phyloP scores from a whole-genome alignment of 2,113 vertebrate species.

The Strigops habroptila region DNA sequence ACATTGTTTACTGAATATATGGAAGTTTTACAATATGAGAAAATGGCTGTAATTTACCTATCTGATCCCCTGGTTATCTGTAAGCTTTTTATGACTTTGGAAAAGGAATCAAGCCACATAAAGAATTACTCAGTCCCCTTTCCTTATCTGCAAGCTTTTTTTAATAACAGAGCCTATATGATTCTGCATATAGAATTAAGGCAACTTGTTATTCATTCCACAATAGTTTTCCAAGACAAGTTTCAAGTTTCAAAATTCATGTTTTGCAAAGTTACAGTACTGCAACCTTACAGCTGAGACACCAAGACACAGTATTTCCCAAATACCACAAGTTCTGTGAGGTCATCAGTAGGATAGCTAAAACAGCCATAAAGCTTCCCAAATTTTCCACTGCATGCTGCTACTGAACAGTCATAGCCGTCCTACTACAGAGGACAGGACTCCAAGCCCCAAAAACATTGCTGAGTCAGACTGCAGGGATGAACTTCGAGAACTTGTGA shows the following conservation, averaged over 20 bases:
- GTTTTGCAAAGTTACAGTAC: neutral
- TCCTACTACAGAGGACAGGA: neutral
- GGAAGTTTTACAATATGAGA: neutral
- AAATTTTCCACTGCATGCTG: neutral
- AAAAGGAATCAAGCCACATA: neutral
- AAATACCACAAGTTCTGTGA: neutral
- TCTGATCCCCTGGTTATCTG: constrained; percentile 12
- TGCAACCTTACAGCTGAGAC: neutral
- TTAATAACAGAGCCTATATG: neutral
- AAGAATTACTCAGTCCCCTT: neutral
- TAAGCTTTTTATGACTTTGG: constrained; percentile 24
- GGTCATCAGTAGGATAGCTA: neutral
- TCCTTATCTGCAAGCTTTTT: neutral
- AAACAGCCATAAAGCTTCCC: neutral
- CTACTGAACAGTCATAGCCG: neutral
- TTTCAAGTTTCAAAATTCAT: neutral
- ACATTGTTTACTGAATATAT: constrained; percentile 8
- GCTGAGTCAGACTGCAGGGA: neutral
- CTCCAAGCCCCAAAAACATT: neutral
- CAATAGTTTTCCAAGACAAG: neutral
- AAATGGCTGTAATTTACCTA: constrained; percentile 18
- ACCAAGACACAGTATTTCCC: neutral
- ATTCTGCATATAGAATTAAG: neutral
- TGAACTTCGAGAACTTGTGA: neutral
- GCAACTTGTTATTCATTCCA: neutral